phyloP scores from a whole-genome alignment of 2,797 vertebrate genomes.

The Brachymystax lenok region DNA sequence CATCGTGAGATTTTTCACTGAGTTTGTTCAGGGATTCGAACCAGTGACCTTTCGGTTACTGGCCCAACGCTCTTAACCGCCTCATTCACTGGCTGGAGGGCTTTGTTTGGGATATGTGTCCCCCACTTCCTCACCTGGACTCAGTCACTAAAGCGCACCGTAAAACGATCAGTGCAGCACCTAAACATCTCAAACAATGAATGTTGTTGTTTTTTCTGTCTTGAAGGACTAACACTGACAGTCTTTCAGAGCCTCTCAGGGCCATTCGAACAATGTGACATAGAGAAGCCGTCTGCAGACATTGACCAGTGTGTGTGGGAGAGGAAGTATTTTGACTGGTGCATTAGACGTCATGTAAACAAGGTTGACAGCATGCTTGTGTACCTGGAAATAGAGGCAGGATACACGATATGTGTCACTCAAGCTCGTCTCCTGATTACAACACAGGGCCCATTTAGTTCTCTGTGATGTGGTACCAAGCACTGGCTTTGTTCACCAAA shows the following conservation, averaged over 20 bases:
- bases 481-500: slow-evolving; percentile 53
- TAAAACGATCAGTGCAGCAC: not conserved
- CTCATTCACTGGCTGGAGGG: slow-evolving; percentile 16
- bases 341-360: slow-evolving; percentile 45
- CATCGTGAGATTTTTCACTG: too few relatives aligned
- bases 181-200: not conserved
- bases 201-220: not conserved
- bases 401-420: slow-evolving; percentile 51
- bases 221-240: not conserved
- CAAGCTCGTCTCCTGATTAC: slow-evolving; percentile 53
- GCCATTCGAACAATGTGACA: slow-evolving; percentile 1
- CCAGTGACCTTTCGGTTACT: too few relatives aligned
- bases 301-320: slow-evolving; percentile 29
- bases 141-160: not conserved
- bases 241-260: not conserved
- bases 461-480: slow-evolving; percentile 40
- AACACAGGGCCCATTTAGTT: slow-evolving; percentile 52
- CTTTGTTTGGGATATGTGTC: slow-evolving; percentile 19
- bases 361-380: slow-evolving; percentile 52
- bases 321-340: slow-evolving; percentile 26
- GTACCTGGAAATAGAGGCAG: slow-evolving; percentile 44
- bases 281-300: slow-evolving; percentile 26
- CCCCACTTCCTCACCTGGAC: not conserved
- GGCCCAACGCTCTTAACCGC: too few relatives aligned
- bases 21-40: too few relatives aligned